Percentiles rank a stretch among this genome's conserved stretches.
Conservation (phyloP, 2,888 invertebrate species). For the Drosophila rellima region DNA sequence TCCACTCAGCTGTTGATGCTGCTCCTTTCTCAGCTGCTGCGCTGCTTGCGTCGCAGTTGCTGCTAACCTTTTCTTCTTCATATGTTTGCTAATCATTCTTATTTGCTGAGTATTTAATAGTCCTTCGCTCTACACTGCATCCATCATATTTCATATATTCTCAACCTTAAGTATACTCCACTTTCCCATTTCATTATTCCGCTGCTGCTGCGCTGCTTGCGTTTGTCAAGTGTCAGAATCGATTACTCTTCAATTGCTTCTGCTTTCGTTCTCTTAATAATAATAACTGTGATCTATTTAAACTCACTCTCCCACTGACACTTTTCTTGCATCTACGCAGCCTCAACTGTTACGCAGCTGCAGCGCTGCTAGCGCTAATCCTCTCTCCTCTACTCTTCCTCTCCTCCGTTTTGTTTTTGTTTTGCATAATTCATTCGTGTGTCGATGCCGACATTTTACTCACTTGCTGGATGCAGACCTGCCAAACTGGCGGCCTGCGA, state of each 20-base stretch:
- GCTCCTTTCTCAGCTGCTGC: neutral
- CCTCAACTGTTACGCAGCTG: neutral
- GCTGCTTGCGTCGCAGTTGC: constrained; percentile 9
- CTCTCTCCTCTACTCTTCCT: neutral
- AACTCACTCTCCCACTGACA: neutral
- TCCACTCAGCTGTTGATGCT: neutral
- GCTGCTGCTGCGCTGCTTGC: too few relatives aligned
- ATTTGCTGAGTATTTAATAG: neutral
- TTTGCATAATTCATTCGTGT: constrained; percentile 17
- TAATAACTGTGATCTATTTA: neutral
- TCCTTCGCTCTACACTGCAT: neutral
- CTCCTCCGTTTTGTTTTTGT: neutral
- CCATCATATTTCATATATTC: too few relatives aligned
- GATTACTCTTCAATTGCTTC: neutral
- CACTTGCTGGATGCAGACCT: constrained; percentile 91
- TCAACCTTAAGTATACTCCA: too few relatives aligned
- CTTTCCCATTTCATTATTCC: too few relatives aligned
- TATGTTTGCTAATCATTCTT: neutral
- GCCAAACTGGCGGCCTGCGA: constrained; percentile 93
- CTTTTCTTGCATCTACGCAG: neutral
- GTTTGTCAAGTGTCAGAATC: neutral
- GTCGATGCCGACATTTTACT: constrained; percentile 81
- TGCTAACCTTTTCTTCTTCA: neutral
- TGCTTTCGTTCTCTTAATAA: neutral
- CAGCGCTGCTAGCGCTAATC: neutral